Evolutionary conservation across 2,113 vertebrate genomes (phyloP).

Genomic region (Pluvianellus socialis): DNA sequence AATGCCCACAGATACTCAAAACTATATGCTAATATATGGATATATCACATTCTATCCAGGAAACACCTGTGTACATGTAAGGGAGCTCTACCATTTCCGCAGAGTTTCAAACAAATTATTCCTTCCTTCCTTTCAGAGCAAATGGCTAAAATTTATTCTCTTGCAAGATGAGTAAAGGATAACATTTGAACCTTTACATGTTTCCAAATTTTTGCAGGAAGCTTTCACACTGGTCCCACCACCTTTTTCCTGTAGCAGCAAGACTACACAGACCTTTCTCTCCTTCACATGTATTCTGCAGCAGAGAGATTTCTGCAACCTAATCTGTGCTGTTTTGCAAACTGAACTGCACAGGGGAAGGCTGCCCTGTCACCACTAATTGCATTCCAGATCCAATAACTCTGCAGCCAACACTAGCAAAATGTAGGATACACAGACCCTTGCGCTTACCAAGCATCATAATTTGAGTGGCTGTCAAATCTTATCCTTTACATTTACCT

Average conservation of each 20-base stretch:
- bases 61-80: not conserved
- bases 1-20: not conserved
- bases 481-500: not conserved
- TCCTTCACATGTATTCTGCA: not conserved
- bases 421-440: not conserved
- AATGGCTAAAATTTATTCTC: not conserved
- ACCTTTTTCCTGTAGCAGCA: not conserved
- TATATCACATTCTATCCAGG: not conserved
- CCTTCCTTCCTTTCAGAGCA: constrained; percentile 25
- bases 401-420: not conserved
- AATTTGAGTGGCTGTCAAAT: not conserved
- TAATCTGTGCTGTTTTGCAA: not conserved
- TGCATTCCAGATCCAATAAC: fast-evolving
- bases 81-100: not conserved
- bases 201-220: not conserved
- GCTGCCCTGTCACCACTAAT: not conserved
- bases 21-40: not conserved
- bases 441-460: not conserved
- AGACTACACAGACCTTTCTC: not conserved
- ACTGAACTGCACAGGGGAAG: not conserved
- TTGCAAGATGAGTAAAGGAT: not conserved
- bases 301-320: not conserved
- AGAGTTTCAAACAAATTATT: not conserved
- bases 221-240: not conserved
- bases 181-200: not conserved